Base-by-base conservation (phyloP, 2,888 invertebrate species). In the Xanthorhoe designata region DNA sequence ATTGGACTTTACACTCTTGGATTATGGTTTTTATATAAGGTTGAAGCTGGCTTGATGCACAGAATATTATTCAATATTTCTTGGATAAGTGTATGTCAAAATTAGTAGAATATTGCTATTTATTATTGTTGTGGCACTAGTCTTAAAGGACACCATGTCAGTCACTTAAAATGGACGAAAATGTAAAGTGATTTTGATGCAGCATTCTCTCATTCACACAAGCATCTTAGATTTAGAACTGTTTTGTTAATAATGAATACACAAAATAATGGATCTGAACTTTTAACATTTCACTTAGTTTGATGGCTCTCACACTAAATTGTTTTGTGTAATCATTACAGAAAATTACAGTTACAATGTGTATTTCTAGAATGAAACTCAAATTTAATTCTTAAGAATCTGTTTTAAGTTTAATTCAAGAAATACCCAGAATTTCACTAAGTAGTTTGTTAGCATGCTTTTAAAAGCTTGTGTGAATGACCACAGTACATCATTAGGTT, bases 401-500 rank as follows among this genome's bases (percentile, higher is more conserved):
- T 3, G 24, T 24, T 32, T 32, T 50, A n/a, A 47, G 2, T 50
- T 57, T 57, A 15, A 24, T 57, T 47, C 57, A 35, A 47, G 32
- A 18, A 18, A 13, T 0, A 42, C 15, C 17, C 24, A 9, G 18
- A 17, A 15, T 55, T 50, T 55, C 55, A 50, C 49, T n/a, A 38
- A 32, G 47, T 35, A 56, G 19, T 42, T n/a, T n/a, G 7, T 10
- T 51, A 13, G 24, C 51, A 17, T n/a, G 17, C 29, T 17, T 9
- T 42, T 51, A 49, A 64, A 66, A 47, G 53, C 65, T 70, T 64
- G 67, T 72, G 60, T 66, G 68, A 61, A 61, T 53, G 62, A 52
- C 78, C 72, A 78, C 87, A 89, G 89, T 89, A 89, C 86, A 88
- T 78, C 71, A 61, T 84, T 89, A 85, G 78, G 77, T 72, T 90